Percentiles rank a stretch among this genome's conserved stretches.
Evolutionary conservation across 2,113 vertebrate species (phyloP).

Genomic region (Orthochromis indermauri): DNA sequence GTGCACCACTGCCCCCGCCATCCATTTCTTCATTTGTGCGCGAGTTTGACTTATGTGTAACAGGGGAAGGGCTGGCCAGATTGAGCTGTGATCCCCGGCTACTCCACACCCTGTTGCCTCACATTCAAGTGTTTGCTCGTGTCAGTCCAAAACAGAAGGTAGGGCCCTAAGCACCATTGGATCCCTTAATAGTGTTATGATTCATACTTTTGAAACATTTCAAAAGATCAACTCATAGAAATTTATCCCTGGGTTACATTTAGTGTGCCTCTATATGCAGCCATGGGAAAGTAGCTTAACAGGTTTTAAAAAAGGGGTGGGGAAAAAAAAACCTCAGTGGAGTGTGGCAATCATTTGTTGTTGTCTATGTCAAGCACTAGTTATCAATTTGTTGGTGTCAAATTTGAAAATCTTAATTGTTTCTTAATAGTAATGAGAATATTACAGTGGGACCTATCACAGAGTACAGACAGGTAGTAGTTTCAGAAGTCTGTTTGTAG

Average conservation of each 20-base stretch:
- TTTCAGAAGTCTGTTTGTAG: neutral
- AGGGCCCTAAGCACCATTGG: neutral
- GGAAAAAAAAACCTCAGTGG: fast-evolving
- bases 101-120: slow-evolving; percentile 65
- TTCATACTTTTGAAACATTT: neutral
- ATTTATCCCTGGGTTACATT: neutral
- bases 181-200: neutral
- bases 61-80: slow-evolving; percentile 82
- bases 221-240: neutral
- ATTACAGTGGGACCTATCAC: neutral
- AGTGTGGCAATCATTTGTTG: neutral
- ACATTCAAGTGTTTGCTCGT: slow-evolving; percentile 71
- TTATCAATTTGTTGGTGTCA: neutral
- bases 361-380: neutral
- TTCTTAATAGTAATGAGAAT: neutral
- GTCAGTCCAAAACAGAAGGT: slow-evolving; percentile 80
- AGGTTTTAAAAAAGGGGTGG: neutral
- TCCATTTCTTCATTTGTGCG: slow-evolving; percentile 63
- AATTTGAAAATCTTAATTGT: neutral
- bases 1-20: slow-evolving; percentile 56
- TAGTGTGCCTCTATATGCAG: neutral
- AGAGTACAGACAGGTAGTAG: neutral
- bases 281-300: neutral
- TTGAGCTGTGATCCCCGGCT: slow-evolving; percentile 64
- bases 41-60: slow-evolving; percentile 83